These are phyloP conservation scores for Orbicella faveolata DNA, from an alignment of 64 coral and sea anemone species.

Conservation along the genomic window DNA sequence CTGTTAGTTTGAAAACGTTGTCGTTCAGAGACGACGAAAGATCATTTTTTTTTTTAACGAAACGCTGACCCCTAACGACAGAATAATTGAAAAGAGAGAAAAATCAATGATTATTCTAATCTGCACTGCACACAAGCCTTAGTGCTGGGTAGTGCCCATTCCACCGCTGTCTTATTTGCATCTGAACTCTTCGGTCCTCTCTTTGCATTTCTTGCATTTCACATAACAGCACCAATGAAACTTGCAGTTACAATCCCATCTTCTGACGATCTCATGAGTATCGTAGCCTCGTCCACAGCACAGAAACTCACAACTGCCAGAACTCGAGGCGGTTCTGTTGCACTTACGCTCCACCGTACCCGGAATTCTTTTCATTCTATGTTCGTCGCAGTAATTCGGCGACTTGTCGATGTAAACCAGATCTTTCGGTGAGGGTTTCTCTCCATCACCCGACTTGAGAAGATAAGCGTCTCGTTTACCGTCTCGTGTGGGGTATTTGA, in stretches of 20 bases:
- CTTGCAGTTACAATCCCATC: constrained; percentile 56
- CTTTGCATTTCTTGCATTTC: constrained; percentile 68
- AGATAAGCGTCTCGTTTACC: constrained; percentile 30
- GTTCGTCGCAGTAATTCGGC: constrained; percentile 61
- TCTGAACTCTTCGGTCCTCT: constrained; percentile 16
- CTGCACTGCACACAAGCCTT: too few species aligned
- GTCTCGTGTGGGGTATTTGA: constrained; percentile 8
- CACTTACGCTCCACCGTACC: constrained; percentile 66
- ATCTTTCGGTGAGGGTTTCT: constrained; percentile 49
- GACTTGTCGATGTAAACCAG: constrained; percentile 38
- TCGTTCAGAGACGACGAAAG: too few species aligned
- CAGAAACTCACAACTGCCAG: constrained; percentile 36
- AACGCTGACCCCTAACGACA: too few species aligned
- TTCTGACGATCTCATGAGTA: constrained; percentile 61
- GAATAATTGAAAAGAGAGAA: too few species aligned
- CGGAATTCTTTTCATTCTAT: constrained; percentile 19
- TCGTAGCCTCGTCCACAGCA: constrained; percentile 89
- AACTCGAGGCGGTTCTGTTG: constrained; percentile 38
- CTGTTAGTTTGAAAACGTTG: too few species aligned
- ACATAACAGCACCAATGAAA: constrained; percentile 88
- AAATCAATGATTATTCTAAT: too few species aligned
- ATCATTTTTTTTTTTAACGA: too few species aligned
- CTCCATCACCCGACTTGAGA: neutral
- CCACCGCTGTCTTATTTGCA: constrained; percentile 19
- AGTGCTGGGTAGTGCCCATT: neutral